Evolutionary conservation across 1,140 invertebrate species (phyloP), one percentile per base, ranked within the genome.

Genomic region (Cherax quadricarinatus): DNA sequence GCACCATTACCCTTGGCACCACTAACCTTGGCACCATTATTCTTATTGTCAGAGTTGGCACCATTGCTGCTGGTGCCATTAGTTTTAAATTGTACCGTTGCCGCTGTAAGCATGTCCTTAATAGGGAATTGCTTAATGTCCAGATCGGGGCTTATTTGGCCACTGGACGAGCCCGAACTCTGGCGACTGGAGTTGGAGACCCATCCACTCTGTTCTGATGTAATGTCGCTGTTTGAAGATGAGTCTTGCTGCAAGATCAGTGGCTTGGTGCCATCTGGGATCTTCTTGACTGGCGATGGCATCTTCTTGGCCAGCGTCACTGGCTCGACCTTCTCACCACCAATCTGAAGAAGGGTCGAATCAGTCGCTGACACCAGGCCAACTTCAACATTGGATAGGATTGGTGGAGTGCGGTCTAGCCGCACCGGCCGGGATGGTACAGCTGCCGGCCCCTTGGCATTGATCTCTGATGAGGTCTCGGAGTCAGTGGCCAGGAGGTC

Each of bases 161-260:
- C 94, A 87, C 94, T 95, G 21, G 95, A 95, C 57, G 95, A 94
- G n/a, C 93, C 94, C 78, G 94, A 93, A 41, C 41, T 95, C 89
- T 94, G 48, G 93, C 94, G 73, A 93, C 94, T 57, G 94, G 94
- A 94, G 95, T 96, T 89, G 94, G 95, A 95, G 89, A 96, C 91
- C 95, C 95, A 94, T 90, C 95, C 95, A 93, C 95, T 95, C 83
- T 94, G 94, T 90, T 95, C 95, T 16, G 95, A 95, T 14, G 95
- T 95, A 62, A 95, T 95, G 86, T 95, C 94, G 92, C 95, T 95
- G 92, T 94, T 94, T 10, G 94, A 94, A 18, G 95, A 95, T 24
- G 94, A 94, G 30, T 93, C 91, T 49, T 94, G 88, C 49, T 94
- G 84, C 16, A 89, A 66, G 9, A 93, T 89, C 3, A 89, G 30